A percentile compares a stretch with the other conserved stretches of the same genome.
Conservation (phyloP, 2,113 vertebrate species). For the Fulmarus glacialis region DNA sequence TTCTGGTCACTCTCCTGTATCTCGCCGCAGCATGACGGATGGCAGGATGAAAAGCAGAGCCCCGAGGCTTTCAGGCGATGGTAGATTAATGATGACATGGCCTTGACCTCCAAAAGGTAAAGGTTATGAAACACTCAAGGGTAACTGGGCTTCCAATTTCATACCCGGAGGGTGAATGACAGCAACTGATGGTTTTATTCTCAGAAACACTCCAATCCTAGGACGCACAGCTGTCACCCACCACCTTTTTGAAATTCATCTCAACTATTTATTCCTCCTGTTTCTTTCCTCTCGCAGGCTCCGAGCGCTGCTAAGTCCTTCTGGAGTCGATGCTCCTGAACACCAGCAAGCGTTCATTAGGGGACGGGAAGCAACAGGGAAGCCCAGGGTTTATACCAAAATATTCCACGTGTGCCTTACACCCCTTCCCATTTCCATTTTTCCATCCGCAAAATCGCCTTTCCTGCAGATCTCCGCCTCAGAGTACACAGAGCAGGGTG, state of each 20-base stretch:
- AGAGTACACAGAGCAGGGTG: neutral
- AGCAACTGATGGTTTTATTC: conserved; percentile 56
- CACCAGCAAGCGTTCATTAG: neutral
- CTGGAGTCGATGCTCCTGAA: neutral
- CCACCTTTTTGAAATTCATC: conserved; percentile 25
- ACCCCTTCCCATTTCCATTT: neutral
- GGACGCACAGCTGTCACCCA: conserved; percentile 56
- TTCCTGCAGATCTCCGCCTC: neutral
- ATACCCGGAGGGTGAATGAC: conserved; percentile 51
- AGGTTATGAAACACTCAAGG: conserved; percentile 65
- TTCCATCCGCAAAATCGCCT: neutral
- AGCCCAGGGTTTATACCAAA: neutral
- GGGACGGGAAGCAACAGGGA: neutral
- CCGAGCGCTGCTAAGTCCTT: neutral
- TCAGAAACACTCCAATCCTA: conserved; percentile 41
- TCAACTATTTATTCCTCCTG: neutral
- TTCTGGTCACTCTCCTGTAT: neutral
- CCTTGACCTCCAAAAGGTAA: conserved; percentile 73
- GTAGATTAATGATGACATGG: conserved; percentile 69
- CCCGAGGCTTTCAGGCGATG: conserved; percentile 44
- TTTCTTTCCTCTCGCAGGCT: neutral
- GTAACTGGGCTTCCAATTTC: conserved; percentile 66
- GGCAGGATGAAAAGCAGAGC: conserved; percentile 66
- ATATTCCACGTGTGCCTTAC: neutral
- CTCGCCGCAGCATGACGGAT: conserved; percentile 37